Evolutionary conservation across 1,140 invertebrate species (phyloP), one percentile per base, ranked within the genome.

Genomic region (Drosophila albomicans): DNA sequence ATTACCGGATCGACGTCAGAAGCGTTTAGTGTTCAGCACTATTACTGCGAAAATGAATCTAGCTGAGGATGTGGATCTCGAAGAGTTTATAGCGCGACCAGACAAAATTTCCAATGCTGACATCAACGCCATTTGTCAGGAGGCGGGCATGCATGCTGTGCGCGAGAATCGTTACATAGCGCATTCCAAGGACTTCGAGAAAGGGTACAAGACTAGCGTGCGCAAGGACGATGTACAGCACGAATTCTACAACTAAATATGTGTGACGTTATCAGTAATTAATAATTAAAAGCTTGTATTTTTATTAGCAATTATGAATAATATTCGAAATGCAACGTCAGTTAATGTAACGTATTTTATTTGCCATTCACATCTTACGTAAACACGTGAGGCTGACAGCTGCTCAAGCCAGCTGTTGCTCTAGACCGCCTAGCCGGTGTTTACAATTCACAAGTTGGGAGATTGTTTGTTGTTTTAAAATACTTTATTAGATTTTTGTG

Each of bases 111-210:
- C 98, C 67, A 99, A 99, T 72, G 99, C 99, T 54, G 99, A 99
- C 92, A 99, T 99, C 71, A 99, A 99, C 93, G 98, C 99, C 7
- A 99, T 99, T 92, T 99, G 99, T 93, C 99, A 99, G 94, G 99
- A 99, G 94, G 98, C 98, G 51, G 95, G 95, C 73, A 96, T 96
- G 96, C 99, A 99, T 93, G 99, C 99, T 5, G 99, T 99, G 0
- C 94, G 99, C 62, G 99, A 99, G 93, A 99, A 99, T 94, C 96
- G 99, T 57, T 92, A 91, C 93, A 98, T 99, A 75, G 98, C 99
- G 11, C 93, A 99, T 41, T 96, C 97, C 0, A 99, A 99, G 94
- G 99, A 99, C 93, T 99, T 99, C 92, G 99, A 99, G 92, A 99
- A 99, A 97, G 94, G 94, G n/a, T 99, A 99, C 93, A 99, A 99